Conservation (phyloP, 2,113 vertebrate genomes). For the Rynchops niger region DNA sequence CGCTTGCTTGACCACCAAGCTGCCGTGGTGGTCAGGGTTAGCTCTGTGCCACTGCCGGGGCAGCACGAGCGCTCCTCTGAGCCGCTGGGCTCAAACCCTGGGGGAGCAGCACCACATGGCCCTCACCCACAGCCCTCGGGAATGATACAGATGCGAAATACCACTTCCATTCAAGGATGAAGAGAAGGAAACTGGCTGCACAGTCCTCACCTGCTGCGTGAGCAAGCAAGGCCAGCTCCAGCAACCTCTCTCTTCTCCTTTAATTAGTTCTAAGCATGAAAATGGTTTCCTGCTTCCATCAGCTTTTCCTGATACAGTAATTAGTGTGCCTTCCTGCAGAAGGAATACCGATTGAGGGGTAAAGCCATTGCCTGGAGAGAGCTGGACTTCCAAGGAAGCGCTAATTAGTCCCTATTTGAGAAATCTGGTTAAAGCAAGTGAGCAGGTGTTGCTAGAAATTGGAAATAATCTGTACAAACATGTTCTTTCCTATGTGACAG, state of each 20-base stretch:
- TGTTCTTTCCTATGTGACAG: constrained; percentile 16
- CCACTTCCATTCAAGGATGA: background rate
- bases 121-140: background rate
- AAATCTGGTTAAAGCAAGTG: constrained; percentile 57
- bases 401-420: constrained; percentile 73
- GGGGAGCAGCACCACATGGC: background rate
- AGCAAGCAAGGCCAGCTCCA: background rate
- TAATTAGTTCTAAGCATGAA: constrained; percentile 49
- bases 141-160: background rate
- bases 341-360: constrained; percentile 1
- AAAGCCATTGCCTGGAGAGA: constrained; percentile 47
- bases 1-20: background rate
- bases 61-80: background rate
- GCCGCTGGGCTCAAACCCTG: background rate
- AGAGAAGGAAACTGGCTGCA: background rate
- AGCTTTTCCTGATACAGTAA: constrained; percentile 59
- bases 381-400: constrained; percentile 54
- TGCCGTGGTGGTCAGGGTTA: rapidly evolving
- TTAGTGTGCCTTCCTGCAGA: constrained; percentile 63
- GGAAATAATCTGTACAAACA: constrained; percentile 48
- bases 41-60: background rate
- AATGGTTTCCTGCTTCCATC: constrained; percentile 57
- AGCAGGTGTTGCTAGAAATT: constrained; percentile 48
- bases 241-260: background rate
- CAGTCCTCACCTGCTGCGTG: background rate